A percentile compares a stretch with the other conserved stretches of the same genome.
phyloP scores from a whole-genome alignment of 2,113 vertebrate genomes.

The Myxocyprinus asiaticus region DNA sequence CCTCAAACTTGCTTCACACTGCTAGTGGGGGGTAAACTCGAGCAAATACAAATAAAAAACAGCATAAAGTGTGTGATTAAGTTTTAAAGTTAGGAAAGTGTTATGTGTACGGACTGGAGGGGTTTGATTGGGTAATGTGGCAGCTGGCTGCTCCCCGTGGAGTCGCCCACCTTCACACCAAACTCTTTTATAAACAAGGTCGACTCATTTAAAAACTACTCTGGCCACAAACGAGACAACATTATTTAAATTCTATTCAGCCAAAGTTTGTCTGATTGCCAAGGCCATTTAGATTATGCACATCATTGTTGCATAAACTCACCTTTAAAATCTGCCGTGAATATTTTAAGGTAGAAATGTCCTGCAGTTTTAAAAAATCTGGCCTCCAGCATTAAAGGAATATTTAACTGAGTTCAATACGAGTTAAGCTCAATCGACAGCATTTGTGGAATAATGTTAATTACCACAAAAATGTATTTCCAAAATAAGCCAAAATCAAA shows the following conservation, averaged over 20 bases:
- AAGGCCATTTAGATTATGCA: conserved; percentile 49
- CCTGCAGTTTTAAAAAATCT: neutral
- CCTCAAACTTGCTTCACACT: neutral
- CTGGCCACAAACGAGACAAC: conserved; percentile 35
- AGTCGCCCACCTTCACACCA: conserved; percentile 36
- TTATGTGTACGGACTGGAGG: conserved; percentile 14
- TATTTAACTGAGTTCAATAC: too few relatives aligned
- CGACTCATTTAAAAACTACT: conserved; percentile 35
- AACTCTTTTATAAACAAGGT: conserved; percentile 28
- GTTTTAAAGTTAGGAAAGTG: neutral
- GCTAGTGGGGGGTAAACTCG: conserved; percentile 16
- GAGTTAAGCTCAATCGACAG: too few relatives aligned
- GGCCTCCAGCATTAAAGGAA: too few relatives aligned
- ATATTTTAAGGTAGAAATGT: conserved; percentile 14
- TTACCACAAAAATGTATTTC: too few relatives aligned
- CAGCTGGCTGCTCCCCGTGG: conserved; percentile 26
- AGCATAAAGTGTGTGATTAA: conserved; percentile 15
- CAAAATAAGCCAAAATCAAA: too few relatives aligned
- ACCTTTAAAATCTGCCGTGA: conserved; percentile 43
- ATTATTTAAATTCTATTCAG: conserved; percentile 54
- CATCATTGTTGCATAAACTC: conserved; percentile 47
- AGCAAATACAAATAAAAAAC: neutral
- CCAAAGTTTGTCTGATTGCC: conserved; percentile 40
- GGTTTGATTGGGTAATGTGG: conserved; percentile 24
- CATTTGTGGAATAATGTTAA: too few relatives aligned